Evolutionary conservation across 2,888 invertebrate species (phyloP), one percentile per base, ranked within the genome.

Genomic region (Drosophila histrio): DNA sequence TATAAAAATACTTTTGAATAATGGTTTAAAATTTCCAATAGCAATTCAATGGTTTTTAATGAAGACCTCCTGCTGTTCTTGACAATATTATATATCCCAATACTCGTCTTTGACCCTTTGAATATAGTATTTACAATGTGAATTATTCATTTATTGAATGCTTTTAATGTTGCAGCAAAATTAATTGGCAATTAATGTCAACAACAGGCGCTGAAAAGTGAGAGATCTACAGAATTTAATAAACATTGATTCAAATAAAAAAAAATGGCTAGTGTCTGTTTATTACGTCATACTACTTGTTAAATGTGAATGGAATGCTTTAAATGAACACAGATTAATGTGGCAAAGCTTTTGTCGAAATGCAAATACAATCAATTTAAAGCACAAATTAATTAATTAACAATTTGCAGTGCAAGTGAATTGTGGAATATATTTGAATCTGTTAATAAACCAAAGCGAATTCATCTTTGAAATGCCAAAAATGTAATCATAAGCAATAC

Each of bases 141-240:
- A 24, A 47, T 53, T 28, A 56, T 61, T 75, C 34, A 63, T 67
- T 53, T 63, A 77, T 70, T 61, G 61, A 61, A 84, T 66, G 70
- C 49, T 60, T 43, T 69, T 50, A 61, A 73, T 75, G 61, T 53
- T 52, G 53, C 69, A 24, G 60, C 46, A 57, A 74, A 82, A 85
- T 85, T 72, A 85, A 80, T 81, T 72, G 79, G 57, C 66, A 82
- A 82, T 82, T 76, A 72, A 72, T 66, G 83, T 82, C 80, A 62
- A 43, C 61, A 57, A 32, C 73, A 72, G 65, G 44, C 44, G 49
- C 49, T 24, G 38, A 38, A 15, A n/a, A 39, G 6, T 30, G 19
- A 30, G 38, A 41, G 44, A 49, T 43, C 4, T 4, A 34, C 39
- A 34, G 22, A 59, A 56, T 50, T 75, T 49, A 67, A 60, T 68